Conservation (phyloP, 2,113 vertebrate species). For the Corythornis madagascariensis region DNA sequence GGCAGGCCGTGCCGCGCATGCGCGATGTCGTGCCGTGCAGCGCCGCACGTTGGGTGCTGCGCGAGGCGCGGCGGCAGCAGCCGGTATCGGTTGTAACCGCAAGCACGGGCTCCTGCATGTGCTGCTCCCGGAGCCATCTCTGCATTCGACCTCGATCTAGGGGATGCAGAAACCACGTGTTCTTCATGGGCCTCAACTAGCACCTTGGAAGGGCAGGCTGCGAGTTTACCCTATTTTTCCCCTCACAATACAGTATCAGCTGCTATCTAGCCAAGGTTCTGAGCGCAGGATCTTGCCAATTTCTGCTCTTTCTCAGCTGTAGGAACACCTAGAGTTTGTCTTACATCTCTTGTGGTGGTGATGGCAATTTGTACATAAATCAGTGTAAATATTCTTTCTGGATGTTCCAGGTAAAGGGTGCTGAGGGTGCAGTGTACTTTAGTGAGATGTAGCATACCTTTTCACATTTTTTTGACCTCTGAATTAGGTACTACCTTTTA, state of each 20-base stretch:
- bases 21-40: not conserved
- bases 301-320: not conserved
- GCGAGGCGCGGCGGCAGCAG: too few species aligned
- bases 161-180: accelerated
- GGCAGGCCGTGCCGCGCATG: not conserved
- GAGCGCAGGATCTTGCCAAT: accelerated
- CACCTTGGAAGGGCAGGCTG: accelerated
- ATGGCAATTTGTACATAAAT: accelerated
- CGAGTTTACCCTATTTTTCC: accelerated
- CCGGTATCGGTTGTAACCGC: accelerated
- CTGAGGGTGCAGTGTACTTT: not conserved
- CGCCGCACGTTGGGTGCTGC: too few species aligned
- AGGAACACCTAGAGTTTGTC: accelerated
- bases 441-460: not conserved
- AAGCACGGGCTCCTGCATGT: accelerated
- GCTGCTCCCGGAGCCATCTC: accelerated
- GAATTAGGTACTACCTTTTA: too few species aligned
- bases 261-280: accelerated
- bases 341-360: accelerated
- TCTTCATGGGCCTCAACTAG: accelerated
- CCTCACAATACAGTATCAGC: accelerated
- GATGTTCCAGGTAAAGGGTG: too few species aligned
- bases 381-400: too few species aligned
- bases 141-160: accelerated
- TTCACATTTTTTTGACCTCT: accelerated